These are phyloP conservation scores for Tetragonula clypearis DNA, from an alignment of 1,140 invertebrate species.

Conservation along the genomic window DNA sequence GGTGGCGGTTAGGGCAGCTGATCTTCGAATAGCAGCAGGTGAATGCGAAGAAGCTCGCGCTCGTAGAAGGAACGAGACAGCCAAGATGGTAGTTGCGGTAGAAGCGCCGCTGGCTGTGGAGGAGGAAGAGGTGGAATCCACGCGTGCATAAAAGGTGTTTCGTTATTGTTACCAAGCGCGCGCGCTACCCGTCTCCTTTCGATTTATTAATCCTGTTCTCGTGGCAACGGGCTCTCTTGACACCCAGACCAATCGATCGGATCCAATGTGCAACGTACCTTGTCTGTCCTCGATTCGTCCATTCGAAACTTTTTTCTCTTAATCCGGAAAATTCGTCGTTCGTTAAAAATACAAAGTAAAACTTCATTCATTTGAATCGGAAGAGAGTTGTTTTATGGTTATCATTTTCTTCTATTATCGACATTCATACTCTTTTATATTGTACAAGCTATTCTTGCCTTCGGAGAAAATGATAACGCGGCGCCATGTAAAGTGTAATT, in stretches of 20 bases:
- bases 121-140: slow-evolving; percentile 72
- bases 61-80: slow-evolving; percentile 53
- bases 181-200: slow-evolving; percentile 44
- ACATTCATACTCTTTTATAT: background rate
- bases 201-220: slow-evolving; percentile 67
- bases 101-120: slow-evolving; percentile 60
- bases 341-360: background rate
- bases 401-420: too few relatives aligned
- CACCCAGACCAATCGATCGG: background rate
- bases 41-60: slow-evolving; percentile 74
- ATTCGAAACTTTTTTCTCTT: background rate
- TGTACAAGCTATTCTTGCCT: too few relatives aligned
- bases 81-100: slow-evolving; percentile 57
- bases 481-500: too few relatives aligned
- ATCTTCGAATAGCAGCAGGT: slow-evolving; percentile 79
- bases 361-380: background rate
- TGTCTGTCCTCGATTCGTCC: background rate
- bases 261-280: background rate
- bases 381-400: too few relatives aligned
- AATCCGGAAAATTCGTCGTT: background rate
- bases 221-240: slow-evolving; percentile 15
- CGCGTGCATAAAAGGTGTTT: slow-evolving; percentile 77
- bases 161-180: slow-evolving; percentile 73
- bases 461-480: too few relatives aligned
- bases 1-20: slow-evolving; percentile 80